Conservation (phyloP, 1,140 invertebrate genomes). For the Conus ventricosus region DNA sequence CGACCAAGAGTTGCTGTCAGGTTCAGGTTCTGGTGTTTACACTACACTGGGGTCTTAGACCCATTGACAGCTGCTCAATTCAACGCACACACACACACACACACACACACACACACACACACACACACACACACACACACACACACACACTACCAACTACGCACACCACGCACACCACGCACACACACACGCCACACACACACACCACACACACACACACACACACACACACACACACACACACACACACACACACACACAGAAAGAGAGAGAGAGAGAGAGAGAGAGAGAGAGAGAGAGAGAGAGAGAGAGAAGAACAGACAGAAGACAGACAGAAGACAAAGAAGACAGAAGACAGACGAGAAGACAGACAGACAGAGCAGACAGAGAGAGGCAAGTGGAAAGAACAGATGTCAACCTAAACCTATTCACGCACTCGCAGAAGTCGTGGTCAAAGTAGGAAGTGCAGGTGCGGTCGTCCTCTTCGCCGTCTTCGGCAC, state of each 20-base stretch:
- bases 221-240: background rate
- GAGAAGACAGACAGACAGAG: background rate
- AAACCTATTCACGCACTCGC: background rate
- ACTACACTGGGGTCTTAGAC: too few species aligned
- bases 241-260: too few species aligned
- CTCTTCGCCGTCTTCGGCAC: background rate
- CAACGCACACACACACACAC: too few species aligned
- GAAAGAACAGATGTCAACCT: too few species aligned
- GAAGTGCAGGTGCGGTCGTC: background rate
- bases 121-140: too few species aligned
- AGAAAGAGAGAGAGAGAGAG: slow-evolving; percentile 29
- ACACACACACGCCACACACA: background rate
- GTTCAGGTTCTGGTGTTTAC: too few species aligned
- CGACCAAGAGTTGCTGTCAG: too few species aligned
- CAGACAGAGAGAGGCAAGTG: background rate
- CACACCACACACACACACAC: background rate
- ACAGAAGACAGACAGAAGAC: background rate
- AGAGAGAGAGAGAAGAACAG: slow-evolving; percentile 21
- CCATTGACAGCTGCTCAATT: too few species aligned
- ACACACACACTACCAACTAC: background rate
- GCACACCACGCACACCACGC: too few species aligned
- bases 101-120: too few species aligned
- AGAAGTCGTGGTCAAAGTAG: background rate
- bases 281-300: slow-evolving; percentile 16
- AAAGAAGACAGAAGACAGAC: background rate